Conservation (phyloP, 2,797 vertebrate species). For the Paedocypris micromegethes region DNA sequence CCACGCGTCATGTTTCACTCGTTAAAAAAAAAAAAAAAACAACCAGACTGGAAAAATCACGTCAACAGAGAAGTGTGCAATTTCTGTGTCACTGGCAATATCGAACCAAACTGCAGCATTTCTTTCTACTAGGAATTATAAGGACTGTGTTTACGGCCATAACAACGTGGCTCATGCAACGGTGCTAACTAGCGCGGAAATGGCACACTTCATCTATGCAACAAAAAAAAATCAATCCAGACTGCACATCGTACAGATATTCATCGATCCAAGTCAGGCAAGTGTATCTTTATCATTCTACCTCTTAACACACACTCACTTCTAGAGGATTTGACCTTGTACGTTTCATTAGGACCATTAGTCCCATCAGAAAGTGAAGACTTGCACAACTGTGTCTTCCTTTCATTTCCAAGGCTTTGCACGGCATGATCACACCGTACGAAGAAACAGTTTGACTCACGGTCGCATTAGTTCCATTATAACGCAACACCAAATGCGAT, state of each 20-base stretch:
- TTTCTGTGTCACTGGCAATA: slow-evolving; percentile 31
- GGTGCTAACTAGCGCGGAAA: slow-evolving; percentile 21
- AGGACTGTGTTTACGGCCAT: not conserved
- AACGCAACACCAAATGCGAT: slow-evolving; percentile 43
- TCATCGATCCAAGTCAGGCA: slow-evolving; percentile 45
- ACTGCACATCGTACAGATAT: slow-evolving; percentile 44
- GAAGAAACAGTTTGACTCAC: slow-evolving; percentile 4
- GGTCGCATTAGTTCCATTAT: slow-evolving; percentile 4
- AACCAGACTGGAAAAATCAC: too few species aligned
- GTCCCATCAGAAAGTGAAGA: slow-evolving; percentile 38
- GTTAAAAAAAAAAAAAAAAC: too few species aligned
- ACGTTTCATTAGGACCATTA: slow-evolving; percentile 43
- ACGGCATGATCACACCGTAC: slow-evolving; percentile 46
- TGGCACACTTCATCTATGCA: slow-evolving; percentile 34
- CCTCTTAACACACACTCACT: slow-evolving; percentile 62
- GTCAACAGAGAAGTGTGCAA: not conserved
- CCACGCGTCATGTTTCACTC: too few species aligned
- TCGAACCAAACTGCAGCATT: not conserved
- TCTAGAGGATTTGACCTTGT: slow-evolving; percentile 47
- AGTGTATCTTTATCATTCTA: slow-evolving; percentile 55
- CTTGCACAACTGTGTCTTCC: slow-evolving; percentile 49
- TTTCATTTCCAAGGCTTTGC: slow-evolving; percentile 50
- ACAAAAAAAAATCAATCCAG: slow-evolving; percentile 45
- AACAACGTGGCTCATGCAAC: not conserved
- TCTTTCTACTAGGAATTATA: not conserved